Percentiles rank a stretch among this genome's conserved stretches.
These are phyloP conservation scores for Agrotis puta DNA, from an alignment of 2,888 invertebrate genomes.

Conservation along the genomic window DNA sequence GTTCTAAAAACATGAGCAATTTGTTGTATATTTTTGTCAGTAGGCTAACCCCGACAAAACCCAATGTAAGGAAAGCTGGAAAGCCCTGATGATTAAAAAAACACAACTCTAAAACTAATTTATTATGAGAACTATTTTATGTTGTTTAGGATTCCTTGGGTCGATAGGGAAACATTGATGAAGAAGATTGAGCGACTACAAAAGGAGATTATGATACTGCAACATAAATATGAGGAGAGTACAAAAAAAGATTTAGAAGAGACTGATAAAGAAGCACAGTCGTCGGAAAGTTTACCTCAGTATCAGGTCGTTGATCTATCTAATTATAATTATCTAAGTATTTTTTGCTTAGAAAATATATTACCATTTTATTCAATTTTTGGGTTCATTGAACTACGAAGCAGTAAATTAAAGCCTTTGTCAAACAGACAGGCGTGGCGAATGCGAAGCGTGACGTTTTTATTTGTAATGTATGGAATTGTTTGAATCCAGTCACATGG, in stretches of 20 bases:
- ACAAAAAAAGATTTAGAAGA: slow-evolving; percentile 71
- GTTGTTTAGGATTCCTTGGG: slow-evolving; percentile 80
- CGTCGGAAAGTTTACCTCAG: slow-evolving; percentile 50
- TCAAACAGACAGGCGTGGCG: too few species aligned
- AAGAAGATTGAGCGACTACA: slow-evolving; percentile 82
- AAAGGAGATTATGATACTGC: slow-evolving; percentile 79
- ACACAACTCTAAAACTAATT: not conserved
- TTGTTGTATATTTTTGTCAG: not conserved
- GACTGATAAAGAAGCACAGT: slow-evolving; percentile 37
- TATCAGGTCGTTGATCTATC: slow-evolving; percentile 69
- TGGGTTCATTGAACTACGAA: not conserved
- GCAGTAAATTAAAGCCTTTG: too few species aligned
- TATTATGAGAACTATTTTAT: not conserved
- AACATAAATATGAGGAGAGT: slow-evolving; percentile 79
- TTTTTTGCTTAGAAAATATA: not conserved
- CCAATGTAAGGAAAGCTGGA: not conserved
- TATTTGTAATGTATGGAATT: too few species aligned
- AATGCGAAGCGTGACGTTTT: too few species aligned
- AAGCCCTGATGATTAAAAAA: not conserved
- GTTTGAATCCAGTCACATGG: too few species aligned
- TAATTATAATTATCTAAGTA: not conserved
- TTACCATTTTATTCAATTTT: not conserved
- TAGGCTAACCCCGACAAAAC: not conserved
- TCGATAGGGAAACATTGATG: slow-evolving; percentile 80
- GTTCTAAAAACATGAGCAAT: not conserved